Conservation (phyloP, 2,797 vertebrate species). For the Rhinella marina region DNA sequence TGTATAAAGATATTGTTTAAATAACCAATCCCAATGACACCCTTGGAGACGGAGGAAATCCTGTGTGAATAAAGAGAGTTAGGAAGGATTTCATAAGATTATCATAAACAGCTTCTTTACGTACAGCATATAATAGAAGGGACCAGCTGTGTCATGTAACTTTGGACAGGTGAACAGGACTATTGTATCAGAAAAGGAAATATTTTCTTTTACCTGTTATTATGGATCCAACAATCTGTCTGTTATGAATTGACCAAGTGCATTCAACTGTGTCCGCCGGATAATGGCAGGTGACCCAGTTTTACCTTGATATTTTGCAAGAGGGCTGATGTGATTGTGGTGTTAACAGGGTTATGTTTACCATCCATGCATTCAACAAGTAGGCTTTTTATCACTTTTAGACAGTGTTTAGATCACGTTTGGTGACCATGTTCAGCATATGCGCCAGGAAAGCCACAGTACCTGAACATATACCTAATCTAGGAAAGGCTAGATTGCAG, state of each 20-base stretch:
- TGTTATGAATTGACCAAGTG: neutral
- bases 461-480: too few species aligned
- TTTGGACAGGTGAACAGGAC: conserved; percentile 67
- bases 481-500: too few species aligned
- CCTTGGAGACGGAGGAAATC: conserved; percentile 60
- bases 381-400: neutral
- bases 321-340: neutral
- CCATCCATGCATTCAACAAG: neutral
- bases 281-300: neutral
- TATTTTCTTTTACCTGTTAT: conserved; percentile 22
- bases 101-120: conserved; percentile 69
- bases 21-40: conserved; percentile 51
- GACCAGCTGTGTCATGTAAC: conserved; percentile 67
- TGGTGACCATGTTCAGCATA: too few species aligned
- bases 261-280: neutral
- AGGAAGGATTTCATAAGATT: conserved; percentile 73
- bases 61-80: conserved; percentile 68
- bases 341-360: neutral
- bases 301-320: conserved; percentile 7
- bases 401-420: too few species aligned
- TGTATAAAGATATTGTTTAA: conserved; percentile 62
- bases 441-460: too few species aligned
- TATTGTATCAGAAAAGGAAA: conserved; percentile 11
- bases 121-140: neutral
- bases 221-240: neutral